Base-by-base conservation (phyloP, 2,888 invertebrate genomes). In the Heliothis peltigera region DNA sequence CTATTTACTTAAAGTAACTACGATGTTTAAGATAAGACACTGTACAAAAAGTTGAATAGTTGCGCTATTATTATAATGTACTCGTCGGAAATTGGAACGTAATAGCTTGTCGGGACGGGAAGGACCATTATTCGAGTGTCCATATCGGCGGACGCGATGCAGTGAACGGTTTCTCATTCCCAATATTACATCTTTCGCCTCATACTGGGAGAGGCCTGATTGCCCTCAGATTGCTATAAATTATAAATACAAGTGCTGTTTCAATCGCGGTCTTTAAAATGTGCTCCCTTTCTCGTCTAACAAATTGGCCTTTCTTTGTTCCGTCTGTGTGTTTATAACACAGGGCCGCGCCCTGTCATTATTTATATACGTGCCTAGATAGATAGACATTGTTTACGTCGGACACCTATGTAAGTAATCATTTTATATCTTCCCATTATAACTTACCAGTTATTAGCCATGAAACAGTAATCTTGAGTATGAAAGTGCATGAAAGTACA, bases 241-340 rank as follows among this genome's bases (percentile, higher is more conserved):
- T 93, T 92, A 91, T 85, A 92, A 92, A 91, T 86, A 92, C 90
- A 87, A 92, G 89, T 88, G 89, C 88, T 88, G 89, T 87, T 91
- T 87, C 90, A 87, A 92, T 89, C 88, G 90, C 85, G 84, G 88
- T 91, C 91, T 93, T 92, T 93, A 92, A 92, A 92, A 91, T 89
- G 91, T 92, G 88, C 90, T 92, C 91, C 94, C 94, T 94, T 95
- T 95, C 94, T 91, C 90, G 89, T 92, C 87, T 86, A 87, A 91
- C 85, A 91, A 91, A 93, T 91, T 91, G 91, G 90, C 90, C 91
- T 93, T 93, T 93, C 93, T 93, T 94, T 93, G 91, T 92, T 89
- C 87, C 81, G 78, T 86, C 85, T 82, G 79, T 83, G 83, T 83
- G 85, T 84, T 86, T 84, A 84, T 79, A 84, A 84, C 81, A 79